phyloP scores from a whole-genome alignment of 1,140 invertebrate genomes.

The Pemphigus obesinymphae region DNA sequence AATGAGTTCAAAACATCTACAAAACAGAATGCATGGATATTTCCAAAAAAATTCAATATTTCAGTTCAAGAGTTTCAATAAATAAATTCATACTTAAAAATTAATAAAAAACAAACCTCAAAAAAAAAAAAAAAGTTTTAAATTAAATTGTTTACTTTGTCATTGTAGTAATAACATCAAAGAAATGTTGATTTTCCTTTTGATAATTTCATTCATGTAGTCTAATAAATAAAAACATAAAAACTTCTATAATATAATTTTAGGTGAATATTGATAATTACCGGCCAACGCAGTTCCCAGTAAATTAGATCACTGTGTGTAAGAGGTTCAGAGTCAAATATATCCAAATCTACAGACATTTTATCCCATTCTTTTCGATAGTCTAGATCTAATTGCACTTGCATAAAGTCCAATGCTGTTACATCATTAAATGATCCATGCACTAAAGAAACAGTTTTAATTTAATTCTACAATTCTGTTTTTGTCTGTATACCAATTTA shows the following conservation, averaged over 20 bases:
- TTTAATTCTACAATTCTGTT: background rate
- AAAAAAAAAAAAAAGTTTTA: too few species aligned
- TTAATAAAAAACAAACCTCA: background rate
- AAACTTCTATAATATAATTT: background rate
- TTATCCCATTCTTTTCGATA: slow-evolving; percentile 76
- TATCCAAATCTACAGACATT: slow-evolving; percentile 65
- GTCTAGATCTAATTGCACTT: slow-evolving; percentile 72
- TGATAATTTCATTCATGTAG: background rate
- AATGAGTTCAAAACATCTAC: too few species aligned
- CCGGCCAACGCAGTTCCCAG: slow-evolving; percentile 84
- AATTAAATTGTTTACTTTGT: background rate
- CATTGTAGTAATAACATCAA: background rate
- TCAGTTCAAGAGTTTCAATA: too few species aligned
- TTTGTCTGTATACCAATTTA: slow-evolving; percentile 45
- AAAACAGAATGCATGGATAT: too few species aligned
- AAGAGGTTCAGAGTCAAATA: slow-evolving; percentile 63
- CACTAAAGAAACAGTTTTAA: slow-evolving; percentile 53
- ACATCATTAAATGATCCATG: slow-evolving; percentile 76
- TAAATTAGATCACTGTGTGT: slow-evolving; percentile 67
- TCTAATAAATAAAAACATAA: background rate
- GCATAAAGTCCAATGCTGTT: slow-evolving; percentile 70
- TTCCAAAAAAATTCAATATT: too few species aligned
- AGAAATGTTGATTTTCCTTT: background rate
- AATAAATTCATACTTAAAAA: too few species aligned
- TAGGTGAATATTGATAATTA: slow-evolving; percentile 52